Conservation (phyloP, 2,888 invertebrate species). For the Nebria salina region DNA sequence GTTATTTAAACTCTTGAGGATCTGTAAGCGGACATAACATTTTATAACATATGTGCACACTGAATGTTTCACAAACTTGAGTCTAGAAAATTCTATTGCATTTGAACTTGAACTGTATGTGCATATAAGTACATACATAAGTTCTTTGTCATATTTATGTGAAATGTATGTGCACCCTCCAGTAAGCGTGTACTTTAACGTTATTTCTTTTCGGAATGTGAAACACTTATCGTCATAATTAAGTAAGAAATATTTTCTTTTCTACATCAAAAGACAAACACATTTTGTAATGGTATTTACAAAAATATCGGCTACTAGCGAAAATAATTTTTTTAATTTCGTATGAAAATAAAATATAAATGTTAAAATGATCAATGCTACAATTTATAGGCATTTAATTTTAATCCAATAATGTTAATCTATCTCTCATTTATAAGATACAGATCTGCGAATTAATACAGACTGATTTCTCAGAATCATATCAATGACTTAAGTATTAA, state of each 20-base stretch:
- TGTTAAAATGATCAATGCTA: no score
- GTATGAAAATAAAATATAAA: no score
- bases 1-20: no score
- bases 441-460: no score
- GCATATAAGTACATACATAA: not conserved
- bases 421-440: no score
- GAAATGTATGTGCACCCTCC: not conserved
- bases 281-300: no score
- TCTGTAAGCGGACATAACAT: not conserved
- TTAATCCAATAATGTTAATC: no score
- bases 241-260: not conserved
- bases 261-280: no score
- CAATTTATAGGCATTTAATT: no score
- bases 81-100: not conserved
- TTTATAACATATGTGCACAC: not conserved
- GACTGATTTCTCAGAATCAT: not conserved
- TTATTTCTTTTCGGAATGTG: not conserved
- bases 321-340: no score
- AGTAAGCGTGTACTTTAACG: not conserved
- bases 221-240: no score
- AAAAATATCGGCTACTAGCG: no score
- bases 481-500: not conserved
- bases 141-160: not conserved
- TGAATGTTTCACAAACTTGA: not conserved
- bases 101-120: not conserved